Conservation (phyloP, 2,797 vertebrate genomes). For the Moxostoma hubbsi region DNA sequence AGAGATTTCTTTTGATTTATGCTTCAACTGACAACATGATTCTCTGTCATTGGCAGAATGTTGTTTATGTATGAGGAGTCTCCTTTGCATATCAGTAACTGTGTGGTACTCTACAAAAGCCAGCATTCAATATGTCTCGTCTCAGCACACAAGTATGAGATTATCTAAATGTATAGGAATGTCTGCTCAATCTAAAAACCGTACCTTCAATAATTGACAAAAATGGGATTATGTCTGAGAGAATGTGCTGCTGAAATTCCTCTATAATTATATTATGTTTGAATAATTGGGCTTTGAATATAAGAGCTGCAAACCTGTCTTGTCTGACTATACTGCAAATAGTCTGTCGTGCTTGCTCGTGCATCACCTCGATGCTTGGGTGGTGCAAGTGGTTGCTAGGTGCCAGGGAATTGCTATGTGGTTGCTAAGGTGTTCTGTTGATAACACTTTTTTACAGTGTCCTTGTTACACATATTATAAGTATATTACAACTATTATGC, state of each 20-base stretch:
- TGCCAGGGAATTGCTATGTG: too few species aligned
- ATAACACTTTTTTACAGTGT: too few species aligned
- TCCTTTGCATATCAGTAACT: constrained; percentile 5
- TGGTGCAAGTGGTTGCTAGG: too few species aligned
- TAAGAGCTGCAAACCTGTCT: neutral
- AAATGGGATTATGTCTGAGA: too few species aligned
- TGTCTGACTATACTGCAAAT: neutral
- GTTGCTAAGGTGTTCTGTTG: too few species aligned
- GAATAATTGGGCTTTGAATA: neutral
- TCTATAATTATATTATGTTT: neutral
- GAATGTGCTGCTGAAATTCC: neutral
- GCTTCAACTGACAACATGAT: constrained; percentile 2
- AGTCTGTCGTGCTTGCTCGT: neutral
- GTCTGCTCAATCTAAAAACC: too few species aligned
- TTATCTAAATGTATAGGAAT: neutral
- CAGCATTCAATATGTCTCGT: neutral
- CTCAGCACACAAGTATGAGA: neutral
- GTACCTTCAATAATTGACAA: too few species aligned
- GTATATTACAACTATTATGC: too few species aligned
- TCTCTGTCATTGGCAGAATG: neutral
- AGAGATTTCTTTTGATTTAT: constrained; percentile 25
- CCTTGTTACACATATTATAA: too few species aligned
- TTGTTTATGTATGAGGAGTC: constrained; percentile 30
- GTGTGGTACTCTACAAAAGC: neutral
- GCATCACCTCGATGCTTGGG: too few species aligned